Evolutionary conservation across 1,140 invertebrate genomes (phyloP).

Genomic region (Gonatopus flavifemur): DNA sequence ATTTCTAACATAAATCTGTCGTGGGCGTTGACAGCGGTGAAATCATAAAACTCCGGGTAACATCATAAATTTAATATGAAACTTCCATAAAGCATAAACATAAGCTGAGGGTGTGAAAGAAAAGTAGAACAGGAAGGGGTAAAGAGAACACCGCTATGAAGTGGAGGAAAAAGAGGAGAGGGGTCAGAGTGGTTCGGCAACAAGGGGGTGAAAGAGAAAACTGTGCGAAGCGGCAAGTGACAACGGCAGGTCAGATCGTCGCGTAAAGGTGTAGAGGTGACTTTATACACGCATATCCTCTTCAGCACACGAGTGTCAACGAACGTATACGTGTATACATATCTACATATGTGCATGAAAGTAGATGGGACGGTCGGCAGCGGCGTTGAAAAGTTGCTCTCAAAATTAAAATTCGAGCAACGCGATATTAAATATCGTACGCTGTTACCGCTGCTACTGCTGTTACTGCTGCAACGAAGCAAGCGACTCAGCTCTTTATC

Average conservation of each 20-base stretch:
- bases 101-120: constrained; percentile 20
- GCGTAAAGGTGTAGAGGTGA: no score
- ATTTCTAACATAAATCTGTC: constrained; percentile 39
- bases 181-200: neutral
- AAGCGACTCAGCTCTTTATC: no score
- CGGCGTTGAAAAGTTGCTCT: constrained; percentile 30
- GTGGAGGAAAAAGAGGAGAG: neutral
- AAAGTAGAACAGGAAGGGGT: constrained; percentile 5
- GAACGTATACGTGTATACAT: constrained; percentile 1
- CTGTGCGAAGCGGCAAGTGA: constrained; percentile 33
- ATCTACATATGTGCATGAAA: neutral
- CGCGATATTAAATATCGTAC: constrained; percentile 23
- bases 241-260: constrained; percentile 31
- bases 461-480: no score
- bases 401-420: constrained; percentile 32
- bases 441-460: no score
- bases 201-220: no score
- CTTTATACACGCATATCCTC: no score
- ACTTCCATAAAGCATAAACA: constrained; percentile 45
- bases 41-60: constrained; percentile 41
- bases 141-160: constrained; percentile 5
- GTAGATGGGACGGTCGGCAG: neutral
- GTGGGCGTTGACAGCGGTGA: constrained; percentile 32
- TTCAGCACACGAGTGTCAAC: no score
- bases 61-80: constrained; percentile 48